phyloP scores from a whole-genome alignment of 2,888 invertebrate genomes.

The Arge pagana region DNA sequence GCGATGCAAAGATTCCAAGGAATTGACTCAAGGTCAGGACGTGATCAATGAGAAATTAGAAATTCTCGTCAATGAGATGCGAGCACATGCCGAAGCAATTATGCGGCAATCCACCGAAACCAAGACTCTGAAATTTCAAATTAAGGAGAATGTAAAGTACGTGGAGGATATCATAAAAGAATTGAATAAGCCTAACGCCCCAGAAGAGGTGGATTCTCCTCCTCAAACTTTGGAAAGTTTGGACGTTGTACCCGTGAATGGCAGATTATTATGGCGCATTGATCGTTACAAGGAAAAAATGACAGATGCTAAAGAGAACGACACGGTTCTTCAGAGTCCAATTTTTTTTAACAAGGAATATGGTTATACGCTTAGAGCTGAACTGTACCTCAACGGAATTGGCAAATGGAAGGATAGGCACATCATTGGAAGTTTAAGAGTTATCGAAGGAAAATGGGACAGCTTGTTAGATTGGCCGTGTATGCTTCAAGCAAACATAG shows the following conservation, averaged over 20 bases:
- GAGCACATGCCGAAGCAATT: constrained; percentile 27
- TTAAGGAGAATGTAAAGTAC: constrained; percentile 39
- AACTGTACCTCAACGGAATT: constrained; percentile 73
- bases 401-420: constrained; percentile 79
- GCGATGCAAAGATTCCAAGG: constrained; percentile 56
- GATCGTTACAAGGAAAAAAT: constrained; percentile 69
- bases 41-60: constrained; percentile 61
- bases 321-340: constrained; percentile 68
- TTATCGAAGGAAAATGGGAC: constrained; percentile 74
- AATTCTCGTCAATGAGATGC: constrained; percentile 56
- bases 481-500: constrained; percentile 67
- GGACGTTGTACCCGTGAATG: constrained; percentile 41
- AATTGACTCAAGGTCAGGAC: constrained; percentile 58
- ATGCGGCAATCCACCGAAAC: constrained; percentile 23
- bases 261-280: constrained; percentile 74
- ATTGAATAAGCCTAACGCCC: constrained; percentile 5
- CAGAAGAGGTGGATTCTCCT: background rate
- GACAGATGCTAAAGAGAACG: constrained; percentile 69
- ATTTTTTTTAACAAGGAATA: constrained; percentile 72
- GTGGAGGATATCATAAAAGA: constrained; percentile 40
- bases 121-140: constrained; percentile 38
- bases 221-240: background rate
- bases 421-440: constrained; percentile 70
- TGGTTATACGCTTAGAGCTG: constrained; percentile 76
- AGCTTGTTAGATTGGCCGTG: constrained; percentile 76